Conservation (phyloP, 2,113 vertebrate genomes). For the Osmerus mordax region DNA sequence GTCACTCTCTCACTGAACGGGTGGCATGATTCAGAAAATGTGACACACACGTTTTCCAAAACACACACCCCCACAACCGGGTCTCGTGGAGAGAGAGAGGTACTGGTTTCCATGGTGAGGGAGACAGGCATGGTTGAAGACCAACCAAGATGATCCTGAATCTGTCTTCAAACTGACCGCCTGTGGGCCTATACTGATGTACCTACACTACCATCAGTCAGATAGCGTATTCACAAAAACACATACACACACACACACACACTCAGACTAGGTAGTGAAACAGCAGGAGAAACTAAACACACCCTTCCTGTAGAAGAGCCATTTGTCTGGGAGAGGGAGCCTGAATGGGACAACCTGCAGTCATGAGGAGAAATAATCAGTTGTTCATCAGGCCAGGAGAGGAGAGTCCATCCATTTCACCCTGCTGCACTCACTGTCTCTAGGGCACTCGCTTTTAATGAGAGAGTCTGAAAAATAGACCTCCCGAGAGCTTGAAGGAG, state of each 20-base stretch:
- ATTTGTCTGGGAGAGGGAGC: not conserved
- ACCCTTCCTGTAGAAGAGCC: not conserved
- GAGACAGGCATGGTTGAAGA: too few species aligned
- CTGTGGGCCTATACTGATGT: too few species aligned
- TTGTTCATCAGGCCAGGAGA: conserved; percentile 33
- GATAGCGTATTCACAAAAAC: not conserved
- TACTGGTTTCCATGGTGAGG: too few species aligned
- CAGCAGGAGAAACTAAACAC: not conserved
- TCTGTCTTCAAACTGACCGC: too few species aligned
- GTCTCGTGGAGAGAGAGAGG: too few species aligned
- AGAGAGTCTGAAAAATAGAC: conserved; percentile 30
- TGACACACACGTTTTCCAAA: too few species aligned
- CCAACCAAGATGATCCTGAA: too few species aligned
- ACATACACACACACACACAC: not conserved
- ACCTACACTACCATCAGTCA: conserved; percentile 8
- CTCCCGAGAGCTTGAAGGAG: conserved; percentile 10
- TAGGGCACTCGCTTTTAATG: conserved; percentile 33
- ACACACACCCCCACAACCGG: too few species aligned
- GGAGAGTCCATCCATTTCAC: conserved; percentile 35
- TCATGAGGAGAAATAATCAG: conserved; percentile 32
- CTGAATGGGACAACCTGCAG: conserved; percentile 20
- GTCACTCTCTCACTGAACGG: too few species aligned
- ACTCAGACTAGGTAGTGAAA: not conserved
- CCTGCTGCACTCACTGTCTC: conserved; percentile 36
- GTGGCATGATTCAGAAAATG: too few species aligned